Evolutionary conservation across 2,888 invertebrate species (phyloP), one percentile per base, ranked within the genome.

Genomic region (Agonopterix alstromeriana): DNA sequence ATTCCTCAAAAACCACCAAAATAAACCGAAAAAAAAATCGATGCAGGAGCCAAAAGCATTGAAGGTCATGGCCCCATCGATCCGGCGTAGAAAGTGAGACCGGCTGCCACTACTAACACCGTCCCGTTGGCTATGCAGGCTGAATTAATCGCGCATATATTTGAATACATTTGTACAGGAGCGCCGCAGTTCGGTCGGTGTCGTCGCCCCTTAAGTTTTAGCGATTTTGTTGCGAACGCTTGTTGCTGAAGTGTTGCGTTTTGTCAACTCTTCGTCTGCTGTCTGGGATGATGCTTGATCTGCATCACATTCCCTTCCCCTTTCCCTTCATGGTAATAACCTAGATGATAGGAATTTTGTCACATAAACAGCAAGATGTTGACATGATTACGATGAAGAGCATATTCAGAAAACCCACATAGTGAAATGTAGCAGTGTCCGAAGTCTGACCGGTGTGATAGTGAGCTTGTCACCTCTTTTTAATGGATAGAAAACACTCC

Each of bases 91-190:
- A 88, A 88, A 88, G 88, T 85, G 88, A 88, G 88, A 84, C 83
- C 76, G 79, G 79, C 80, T 78, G 86, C 82, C 82, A 87, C 88
- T 86, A 88, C 85, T 88, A 86, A 88, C 88, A 88, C 88, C 85
- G 86, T 84, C 79, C 87, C 86, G 83, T 62, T 80, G 87, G 86
- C 87, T 86, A 89, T 89, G 89, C 89, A 83, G 82, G 71, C 88
- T 88, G 89, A 89, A 89, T 89, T 89, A 89, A 89, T 89, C 89
- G 87, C 87, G 89, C 89, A 89, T 89, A 89, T 82, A 89, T 89
- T 89, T 89, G 89, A 89, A 89, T 89, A 78, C 72, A 78, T 77
- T 77, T 77, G 61, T 60, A 53, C 49, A 77, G 57, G 65, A 73
- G 76, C 78, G 78, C 74, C 81, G 80, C 77, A 73, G 79, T 81